Base-by-base conservation (phyloP, 2,113 vertebrate genomes). In the Lethenteron reissneri region DNA sequence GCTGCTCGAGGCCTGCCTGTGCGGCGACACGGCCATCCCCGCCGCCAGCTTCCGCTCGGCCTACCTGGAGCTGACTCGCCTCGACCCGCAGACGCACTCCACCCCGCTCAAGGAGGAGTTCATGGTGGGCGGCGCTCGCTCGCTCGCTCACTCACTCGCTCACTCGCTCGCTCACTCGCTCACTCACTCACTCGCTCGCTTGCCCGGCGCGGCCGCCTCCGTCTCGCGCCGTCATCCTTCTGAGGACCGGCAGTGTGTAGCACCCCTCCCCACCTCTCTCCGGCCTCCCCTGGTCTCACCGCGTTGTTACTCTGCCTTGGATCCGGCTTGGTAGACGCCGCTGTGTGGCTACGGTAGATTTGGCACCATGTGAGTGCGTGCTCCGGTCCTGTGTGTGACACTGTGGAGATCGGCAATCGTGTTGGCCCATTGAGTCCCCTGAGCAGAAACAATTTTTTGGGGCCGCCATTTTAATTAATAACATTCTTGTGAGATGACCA, bases 1-100 rank as follows among this genome's bases (percentile, higher is more conserved):
- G 0, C 71, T 82, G 8, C 78, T 82, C 0, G 80, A 82, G 74
- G 78, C 75, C 3, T 75, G 80, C 71, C 74, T 79, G 70, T 82
- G 80, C 0, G 62, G 79, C 2, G 76, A 5, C 75, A 81, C 79
- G 0, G 71, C 71, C 0, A 11, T 80, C 10, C 75, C 78, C 1
- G 76, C 78, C 70, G 74, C 76, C 70, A 74, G 2, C 15, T 21
- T 80, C 1, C 0, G 71, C 41, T 71, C 19, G 21, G 72, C 72
- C 1, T 8, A 78, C 25, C 19, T 0, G 19, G 56, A 25, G 21
- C 73, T 80, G 57, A 68, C 0, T 58, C 60, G 58, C 58, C 14
- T 57, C 7, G 71, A 76, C 17, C n/a, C 70, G 13, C 70, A 64
- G 5, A 73, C 71, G 10, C 57, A 57, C 13, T 72, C 11, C 57